These are phyloP conservation scores for Gallirallus australis DNA, from an alignment of 2,797 vertebrate species.

Conservation along the genomic window DNA sequence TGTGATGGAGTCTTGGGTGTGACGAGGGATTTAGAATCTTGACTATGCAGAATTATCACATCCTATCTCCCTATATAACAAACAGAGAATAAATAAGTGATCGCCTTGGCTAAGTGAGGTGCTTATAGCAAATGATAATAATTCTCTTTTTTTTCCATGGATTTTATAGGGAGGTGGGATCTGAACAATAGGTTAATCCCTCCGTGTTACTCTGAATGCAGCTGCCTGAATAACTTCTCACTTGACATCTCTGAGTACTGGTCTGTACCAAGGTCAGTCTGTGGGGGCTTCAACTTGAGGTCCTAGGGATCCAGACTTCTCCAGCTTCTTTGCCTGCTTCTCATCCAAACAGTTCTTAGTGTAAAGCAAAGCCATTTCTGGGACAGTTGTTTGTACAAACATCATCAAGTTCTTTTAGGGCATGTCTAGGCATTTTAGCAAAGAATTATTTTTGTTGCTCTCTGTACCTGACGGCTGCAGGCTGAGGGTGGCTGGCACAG, in stretches of 20 bases:
- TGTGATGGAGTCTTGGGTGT: not conserved
- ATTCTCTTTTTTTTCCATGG: not conserved
- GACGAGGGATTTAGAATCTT: constrained; percentile 28
- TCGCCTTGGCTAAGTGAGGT: not conserved
- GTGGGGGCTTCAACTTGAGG: not conserved
- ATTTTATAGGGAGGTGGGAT: not conserved
- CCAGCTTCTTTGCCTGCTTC: not conserved
- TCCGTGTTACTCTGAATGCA: not conserved
- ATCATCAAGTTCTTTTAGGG: not conserved
- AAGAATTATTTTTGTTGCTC: not conserved
- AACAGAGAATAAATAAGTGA: not conserved
- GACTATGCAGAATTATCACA: constrained; percentile 25
- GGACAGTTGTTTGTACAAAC: not conserved
- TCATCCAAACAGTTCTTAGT: not conserved
- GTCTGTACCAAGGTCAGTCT: not conserved
- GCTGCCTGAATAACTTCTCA: not conserved
- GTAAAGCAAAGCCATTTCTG: not conserved
- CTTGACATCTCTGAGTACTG: not conserved
- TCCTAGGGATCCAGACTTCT: not conserved
- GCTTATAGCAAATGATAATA: not conserved
- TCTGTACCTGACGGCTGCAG: not conserved
- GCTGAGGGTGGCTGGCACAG: not conserved
- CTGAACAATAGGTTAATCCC: not conserved
- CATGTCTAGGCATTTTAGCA: not conserved
- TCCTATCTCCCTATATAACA: not conserved